phyloP scores from a whole-genome alignment of 1,140 invertebrate genomes.

The Drosophila truncata region DNA sequence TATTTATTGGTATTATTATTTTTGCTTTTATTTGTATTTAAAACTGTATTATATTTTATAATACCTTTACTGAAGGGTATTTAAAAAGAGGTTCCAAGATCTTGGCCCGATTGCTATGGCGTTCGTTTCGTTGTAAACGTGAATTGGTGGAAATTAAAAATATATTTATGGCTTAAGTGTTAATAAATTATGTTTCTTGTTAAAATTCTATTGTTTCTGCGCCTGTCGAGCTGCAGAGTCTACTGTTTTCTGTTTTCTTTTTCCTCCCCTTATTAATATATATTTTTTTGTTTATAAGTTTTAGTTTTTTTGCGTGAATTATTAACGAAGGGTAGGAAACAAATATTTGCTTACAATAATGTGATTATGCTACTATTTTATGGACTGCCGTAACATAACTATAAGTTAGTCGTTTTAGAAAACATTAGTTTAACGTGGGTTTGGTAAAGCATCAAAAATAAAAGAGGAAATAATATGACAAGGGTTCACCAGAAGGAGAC shows the following conservation, averaged over 20 bases:
- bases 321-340: constrained; percentile 41
- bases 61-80: constrained; percentile 8
- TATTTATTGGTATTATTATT: background rate
- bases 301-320: constrained; percentile 45
- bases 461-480: too few species aligned
- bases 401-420: too few species aligned
- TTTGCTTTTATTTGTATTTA: background rate
- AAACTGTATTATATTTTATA: too few species aligned
- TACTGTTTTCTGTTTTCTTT: constrained; percentile 37
- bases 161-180: constrained; percentile 84
- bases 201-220: constrained; percentile 79
- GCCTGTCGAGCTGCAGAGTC: constrained; percentile 12
- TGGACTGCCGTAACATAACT: too few species aligned
- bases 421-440: too few species aligned
- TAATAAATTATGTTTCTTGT: constrained; percentile 84
- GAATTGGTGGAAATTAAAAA: constrained; percentile 83
- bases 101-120: constrained; percentile 39
- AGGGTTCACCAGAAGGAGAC: background rate
- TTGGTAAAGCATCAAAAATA: too few species aligned
- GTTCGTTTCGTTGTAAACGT: constrained; percentile 69
- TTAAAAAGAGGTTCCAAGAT: constrained; percentile 33
- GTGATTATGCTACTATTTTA: constrained; percentile 53
- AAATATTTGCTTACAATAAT: constrained; percentile 48
- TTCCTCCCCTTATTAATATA: constrained; percentile 40
- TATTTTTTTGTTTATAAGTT: constrained; percentile 36